These are phyloP conservation scores for Protobothrops mucrosquamatus DNA, from an alignment of 2,113 vertebrate genomes.

Conservation along the genomic window DNA sequence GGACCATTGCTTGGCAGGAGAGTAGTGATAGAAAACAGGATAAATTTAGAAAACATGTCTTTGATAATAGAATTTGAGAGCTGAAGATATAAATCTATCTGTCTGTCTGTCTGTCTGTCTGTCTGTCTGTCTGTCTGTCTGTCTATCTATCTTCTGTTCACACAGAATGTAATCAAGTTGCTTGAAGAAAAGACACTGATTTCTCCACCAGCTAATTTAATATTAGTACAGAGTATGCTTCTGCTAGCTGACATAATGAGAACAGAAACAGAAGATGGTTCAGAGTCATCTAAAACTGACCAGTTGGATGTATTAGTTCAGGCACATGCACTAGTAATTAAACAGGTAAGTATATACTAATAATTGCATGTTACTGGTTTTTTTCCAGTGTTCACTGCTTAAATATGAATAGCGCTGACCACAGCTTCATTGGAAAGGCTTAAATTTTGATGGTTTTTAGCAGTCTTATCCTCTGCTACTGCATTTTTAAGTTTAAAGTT, in stretches of 20 bases:
- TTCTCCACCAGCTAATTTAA: slow-evolving; percentile 68
- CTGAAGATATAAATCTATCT: not conserved
- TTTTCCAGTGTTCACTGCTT: not conserved
- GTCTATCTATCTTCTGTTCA: slow-evolving; percentile 51
- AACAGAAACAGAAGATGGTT: slow-evolving; percentile 45
- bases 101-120: not conserved
- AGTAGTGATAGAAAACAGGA: not conserved
- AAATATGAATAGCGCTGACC: not conserved
- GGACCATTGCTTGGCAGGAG: not conserved
- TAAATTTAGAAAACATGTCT: not conserved
- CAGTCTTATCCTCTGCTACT: not conserved
- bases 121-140: not conserved
- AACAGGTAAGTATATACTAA: slow-evolving; percentile 63
- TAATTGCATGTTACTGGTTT: not conserved
- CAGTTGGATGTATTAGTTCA: slow-evolving; percentile 57
- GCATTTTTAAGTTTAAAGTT: not conserved
- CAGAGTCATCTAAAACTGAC: slow-evolving; percentile 52
- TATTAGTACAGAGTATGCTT: slow-evolving; percentile 69
- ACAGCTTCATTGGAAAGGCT: not conserved
- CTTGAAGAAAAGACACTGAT: slow-evolving; percentile 65
- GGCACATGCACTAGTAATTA: slow-evolving; percentile 68
- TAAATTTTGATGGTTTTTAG: not conserved
- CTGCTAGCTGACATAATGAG: slow-evolving; percentile 70
- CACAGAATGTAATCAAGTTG: slow-evolving; percentile 70
- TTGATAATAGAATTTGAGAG: not conserved